Evolutionary conservation across 2,113 vertebrate genomes (phyloP).

Genomic region (Catharus bicknelli): DNA sequence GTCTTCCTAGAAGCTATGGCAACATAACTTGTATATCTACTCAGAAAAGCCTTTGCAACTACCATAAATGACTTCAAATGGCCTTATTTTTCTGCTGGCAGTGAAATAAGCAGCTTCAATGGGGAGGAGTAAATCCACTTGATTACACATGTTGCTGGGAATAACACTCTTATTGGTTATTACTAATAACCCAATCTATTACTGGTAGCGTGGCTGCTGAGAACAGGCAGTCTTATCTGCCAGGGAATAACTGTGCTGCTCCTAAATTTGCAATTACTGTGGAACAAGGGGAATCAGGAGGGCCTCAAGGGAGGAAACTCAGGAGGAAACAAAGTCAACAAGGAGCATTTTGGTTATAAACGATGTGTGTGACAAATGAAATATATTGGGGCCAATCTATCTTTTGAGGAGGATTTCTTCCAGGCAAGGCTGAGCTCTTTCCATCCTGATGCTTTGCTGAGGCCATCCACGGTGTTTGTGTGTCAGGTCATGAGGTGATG

Average conservation of each 20-base stretch:
- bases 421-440: neutral
- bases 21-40: neutral
- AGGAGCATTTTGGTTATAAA: neutral
- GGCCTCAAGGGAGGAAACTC: neutral
- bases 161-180: slow-evolving; percentile 30
- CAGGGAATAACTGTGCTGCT: neutral
- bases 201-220: neutral
- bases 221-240: neutral
- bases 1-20: neutral
- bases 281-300: neutral
- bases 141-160: slow-evolving; percentile 27
- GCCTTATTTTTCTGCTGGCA: slow-evolving; percentile 36
- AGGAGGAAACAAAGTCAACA: neutral
- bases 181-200: slow-evolving; percentile 5
- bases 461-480: rapidly evolving
- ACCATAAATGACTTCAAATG: slow-evolving; percentile 40
- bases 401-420: neutral
- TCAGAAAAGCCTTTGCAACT: slow-evolving; percentile 22
- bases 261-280: neutral
- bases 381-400: rapidly evolving
- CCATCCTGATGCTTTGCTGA: neutral
- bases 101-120: slow-evolving; percentile 32
- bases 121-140: slow-evolving; percentile 56
- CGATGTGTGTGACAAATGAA: neutral
- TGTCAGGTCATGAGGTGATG: neutral